Conservation (phyloP, 2,888 invertebrate species). For the Hecatera dysodea region DNA sequence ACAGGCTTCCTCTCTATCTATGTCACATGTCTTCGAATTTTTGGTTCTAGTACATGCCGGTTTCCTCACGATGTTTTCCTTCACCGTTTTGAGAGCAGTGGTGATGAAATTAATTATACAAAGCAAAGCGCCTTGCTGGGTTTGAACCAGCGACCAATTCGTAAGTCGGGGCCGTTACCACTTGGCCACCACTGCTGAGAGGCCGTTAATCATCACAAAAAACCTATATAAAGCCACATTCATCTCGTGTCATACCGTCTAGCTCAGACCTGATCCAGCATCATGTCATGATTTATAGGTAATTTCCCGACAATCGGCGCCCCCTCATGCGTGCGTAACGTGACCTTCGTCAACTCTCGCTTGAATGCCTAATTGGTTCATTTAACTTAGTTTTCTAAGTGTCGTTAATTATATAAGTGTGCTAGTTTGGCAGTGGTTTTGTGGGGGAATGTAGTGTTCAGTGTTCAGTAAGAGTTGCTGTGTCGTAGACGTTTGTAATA, state of each 20-base stretch:
- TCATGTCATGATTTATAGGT: slow-evolving; percentile 68
- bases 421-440: slow-evolving; percentile 44
- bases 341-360: slow-evolving; percentile 65
- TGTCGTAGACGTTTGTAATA: slow-evolving; percentile 1
- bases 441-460: slow-evolving; percentile 6
- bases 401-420: slow-evolving; percentile 67
- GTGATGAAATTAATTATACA: too few species aligned
- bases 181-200: too few species aligned
- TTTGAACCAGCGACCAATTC: too few species aligned
- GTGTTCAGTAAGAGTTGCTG: background rate
- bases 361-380: slow-evolving; percentile 67
- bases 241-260: background rate
- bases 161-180: too few species aligned
- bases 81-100: too few species aligned
- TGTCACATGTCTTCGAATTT: too few species aligned
- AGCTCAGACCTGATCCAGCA: slow-evolving; percentile 15
- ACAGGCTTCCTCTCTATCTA: too few species aligned
- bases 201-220: background rate
- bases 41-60: too few species aligned
- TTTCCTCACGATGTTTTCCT: too few species aligned
- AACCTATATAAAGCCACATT: background rate
- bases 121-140: too few species aligned
- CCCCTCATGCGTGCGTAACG: slow-evolving; percentile 56
- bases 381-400: slow-evolving; percentile 69
- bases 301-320: slow-evolving; percentile 68